Evolutionary conservation across 2,888 invertebrate species (phyloP), one percentile per base, ranked within the genome.

Genomic region (Polietes domitor): DNA sequence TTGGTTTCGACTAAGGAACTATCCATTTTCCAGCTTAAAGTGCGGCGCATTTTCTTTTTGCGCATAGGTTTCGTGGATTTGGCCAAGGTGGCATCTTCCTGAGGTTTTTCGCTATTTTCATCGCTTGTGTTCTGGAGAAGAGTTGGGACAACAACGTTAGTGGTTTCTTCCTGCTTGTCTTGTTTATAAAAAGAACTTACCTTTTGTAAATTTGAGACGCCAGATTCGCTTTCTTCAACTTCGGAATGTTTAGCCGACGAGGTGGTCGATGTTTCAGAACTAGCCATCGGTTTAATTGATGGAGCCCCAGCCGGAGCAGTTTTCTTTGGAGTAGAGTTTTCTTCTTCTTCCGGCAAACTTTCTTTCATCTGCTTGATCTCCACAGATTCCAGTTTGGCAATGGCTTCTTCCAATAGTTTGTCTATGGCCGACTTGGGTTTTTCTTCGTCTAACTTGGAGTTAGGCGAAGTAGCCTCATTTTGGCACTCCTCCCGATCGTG

Each of bases 41-140:
- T 88, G 41, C 91, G 91, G 3, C 90, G 89, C 83, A 89, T 85
- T 79, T 91, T 91, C 89, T 89, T 91, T 85, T 88, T 91, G 6
- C 91, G 90, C n/a, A 87, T 87, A 10, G 89, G 89, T 2, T 90
- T 88, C 7, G 61, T 1, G 41, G 63, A 65, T 24, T 43, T 41
- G n/a, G 0, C n/a, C 1, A 65, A 21, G 0, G 28, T 28, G 9
- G 19, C 7, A 26, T 70, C 55, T 2, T 15, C 24, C 26, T 50
- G 50, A 4, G 19, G 28, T 37, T 37, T 9, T 0, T 85, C 84
- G 77, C 87, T 89, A 3, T 90, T 89, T 58, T 91, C 90, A 83
- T 90, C 90, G 71, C 87, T 91, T 28, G 88, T 88, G 63, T 88
- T 86, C 88, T 91, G 86, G 41, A 26, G 41, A 15, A 15, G 28